Evolutionary conservation across 2,888 invertebrate genomes (phyloP).

Genomic region (Lymantria monacha): DNA sequence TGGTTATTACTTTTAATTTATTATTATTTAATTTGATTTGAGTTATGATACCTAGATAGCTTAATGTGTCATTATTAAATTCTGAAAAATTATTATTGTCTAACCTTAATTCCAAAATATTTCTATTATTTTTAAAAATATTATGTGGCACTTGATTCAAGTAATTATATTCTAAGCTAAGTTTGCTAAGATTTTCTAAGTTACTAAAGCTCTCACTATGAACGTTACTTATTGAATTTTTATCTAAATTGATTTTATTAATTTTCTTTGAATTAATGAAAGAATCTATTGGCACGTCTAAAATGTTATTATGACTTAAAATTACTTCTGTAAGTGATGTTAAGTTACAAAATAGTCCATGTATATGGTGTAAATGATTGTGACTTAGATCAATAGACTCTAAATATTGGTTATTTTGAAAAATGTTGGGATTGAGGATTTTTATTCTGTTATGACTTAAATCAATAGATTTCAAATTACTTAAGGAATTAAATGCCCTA

Average conservation of each 20-base stretch:
- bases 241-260: slow-evolving; percentile 90
- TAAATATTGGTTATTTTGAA: slow-evolving; percentile 89
- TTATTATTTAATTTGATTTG: slow-evolving; percentile 93
- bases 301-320: slow-evolving; percentile 93
- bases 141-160: slow-evolving; percentile 90
- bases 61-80: slow-evolving; percentile 90
- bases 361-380: slow-evolving; percentile 94
- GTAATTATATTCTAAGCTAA: slow-evolving; percentile 93
- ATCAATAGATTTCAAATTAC: slow-evolving; percentile 90
- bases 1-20: slow-evolving; percentile 86
- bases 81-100: slow-evolving; percentile 93
- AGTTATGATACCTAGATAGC: slow-evolving; percentile 86
- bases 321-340: slow-evolving; percentile 91
- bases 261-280: slow-evolving; percentile 91
- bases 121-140: slow-evolving; percentile 88
- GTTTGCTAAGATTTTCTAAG: slow-evolving; percentile 88
- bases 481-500: slow-evolving; percentile 89
- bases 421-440: slow-evolving; percentile 88
- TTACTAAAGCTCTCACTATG: slow-evolving; percentile 90
- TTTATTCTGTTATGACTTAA: slow-evolving; percentile 94
- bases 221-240: slow-evolving; percentile 91
- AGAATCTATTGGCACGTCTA: slow-evolving; percentile 92
- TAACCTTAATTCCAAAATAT: slow-evolving; percentile 89
- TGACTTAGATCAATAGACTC: slow-evolving; percentile 92
- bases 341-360: slow-evolving; percentile 90